Base-by-base conservation (phyloP, 2,113 vertebrate genomes). In the Sceloporus undulatus region DNA sequence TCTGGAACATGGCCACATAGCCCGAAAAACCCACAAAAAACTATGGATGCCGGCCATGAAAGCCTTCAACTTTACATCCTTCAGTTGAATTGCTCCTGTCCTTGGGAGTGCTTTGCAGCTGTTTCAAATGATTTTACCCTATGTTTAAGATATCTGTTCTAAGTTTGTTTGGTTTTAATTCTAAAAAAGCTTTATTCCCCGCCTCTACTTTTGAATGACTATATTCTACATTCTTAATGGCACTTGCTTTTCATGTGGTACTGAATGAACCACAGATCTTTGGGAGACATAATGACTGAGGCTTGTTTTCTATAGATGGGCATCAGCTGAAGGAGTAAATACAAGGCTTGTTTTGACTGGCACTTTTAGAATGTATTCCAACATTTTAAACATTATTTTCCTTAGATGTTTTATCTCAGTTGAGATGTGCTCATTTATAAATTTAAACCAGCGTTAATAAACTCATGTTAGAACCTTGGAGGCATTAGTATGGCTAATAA, bases 401-500 rank as follows among this genome's bases (percentile, higher is more conserved):
- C 9, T n/a, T 73, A 27, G 68, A 48, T n/a, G 42, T 59, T 81
- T 82, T 82, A 82, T 48, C 71, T 82, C 56, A 7, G n/a, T 54
- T n/a, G 25, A 38, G 14, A 66, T 78, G 27, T 16, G 25, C 84
- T 62, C n/a, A 52, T 85, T 34, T 85, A 86, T 86, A 80, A 38
- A 76, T 86, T 82, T 82, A 87, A 42, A 76, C 71, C 54, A 75
- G 75, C 52, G 76, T 87, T 82, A 79, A 79, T 62, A 40, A 82
- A 74, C 68, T 70, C 66, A 19, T 52, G 52, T 76, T 65, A 82
- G 38, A 82, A 82, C 80, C 80, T 76, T 74, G 40, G 62, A 82
- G 79, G 71, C 79, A 54, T 75, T 59, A 68, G 38, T 82, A 79
- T 66, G 71, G 40, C 73, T 87, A 76, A 87, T 87, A 82, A 87